phyloP scores from a whole-genome alignment of 2,113 vertebrate species.

The Garra rufa region DNA sequence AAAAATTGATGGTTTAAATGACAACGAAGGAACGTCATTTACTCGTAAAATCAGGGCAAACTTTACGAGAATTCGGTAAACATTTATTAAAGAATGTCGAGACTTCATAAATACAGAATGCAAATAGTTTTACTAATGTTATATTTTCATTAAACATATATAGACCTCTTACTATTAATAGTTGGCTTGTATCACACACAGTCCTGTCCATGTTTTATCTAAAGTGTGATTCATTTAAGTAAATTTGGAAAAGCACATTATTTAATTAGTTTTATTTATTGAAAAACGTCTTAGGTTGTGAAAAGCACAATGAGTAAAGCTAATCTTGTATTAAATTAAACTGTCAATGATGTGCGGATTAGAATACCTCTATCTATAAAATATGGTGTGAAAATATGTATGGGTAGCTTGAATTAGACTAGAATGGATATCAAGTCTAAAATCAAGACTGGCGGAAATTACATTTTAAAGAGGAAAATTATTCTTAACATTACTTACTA shows the following conservation, averaged over 20 bases:
- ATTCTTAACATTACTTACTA: not conserved
- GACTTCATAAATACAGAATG: not conserved
- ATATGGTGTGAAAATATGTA: not conserved
- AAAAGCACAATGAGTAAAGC: not conserved
- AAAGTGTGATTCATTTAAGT: not conserved
- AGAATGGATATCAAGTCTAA: too few species aligned
- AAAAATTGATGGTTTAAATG: conserved; percentile 16
- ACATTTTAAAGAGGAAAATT: too few species aligned
- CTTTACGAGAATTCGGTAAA: not conserved
- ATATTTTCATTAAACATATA: not conserved
- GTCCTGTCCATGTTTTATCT: not conserved
- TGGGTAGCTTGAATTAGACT: too few species aligned
- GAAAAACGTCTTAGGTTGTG: not conserved
- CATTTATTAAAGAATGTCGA: not conserved
- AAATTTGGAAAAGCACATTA: not conserved
- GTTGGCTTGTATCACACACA: not conserved
- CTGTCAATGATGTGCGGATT: not conserved
- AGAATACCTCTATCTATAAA: not conserved
- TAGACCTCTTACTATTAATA: too few species aligned
- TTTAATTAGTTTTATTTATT: not conserved
- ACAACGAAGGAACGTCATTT: not conserved
- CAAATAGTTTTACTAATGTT: not conserved
- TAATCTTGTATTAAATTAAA: not conserved
- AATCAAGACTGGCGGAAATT: too few species aligned
- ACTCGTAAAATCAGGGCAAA: not conserved